A percentile compares a stretch with the other conserved stretches of the same genome.
These are phyloP conservation scores for Tribolium madens DNA, from an alignment of 1,140 invertebrate genomes.

Conservation along the genomic window DNA sequence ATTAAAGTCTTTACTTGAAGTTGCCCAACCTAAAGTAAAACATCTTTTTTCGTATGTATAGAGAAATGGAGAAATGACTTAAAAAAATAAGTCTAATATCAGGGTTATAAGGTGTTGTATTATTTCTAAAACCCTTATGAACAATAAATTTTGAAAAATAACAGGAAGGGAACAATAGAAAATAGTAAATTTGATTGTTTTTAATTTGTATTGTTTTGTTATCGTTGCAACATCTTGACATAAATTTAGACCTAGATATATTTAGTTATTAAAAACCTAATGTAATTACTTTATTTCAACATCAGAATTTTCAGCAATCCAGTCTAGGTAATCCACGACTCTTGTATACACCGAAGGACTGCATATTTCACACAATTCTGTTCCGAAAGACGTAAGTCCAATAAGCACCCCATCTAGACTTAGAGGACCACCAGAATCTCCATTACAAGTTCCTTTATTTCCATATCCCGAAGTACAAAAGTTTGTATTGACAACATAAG, in stretches of 20 bases:
- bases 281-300: background rate
- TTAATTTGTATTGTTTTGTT: no score
- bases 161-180: no score
- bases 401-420: conserved; percentile 63
- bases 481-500: conserved; percentile 36
- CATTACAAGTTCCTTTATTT: conserved; percentile 60
- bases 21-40: background rate
- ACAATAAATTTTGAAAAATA: background rate
- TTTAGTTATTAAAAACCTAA: no score
- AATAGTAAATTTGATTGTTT: no score
- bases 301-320: conserved; percentile 68
- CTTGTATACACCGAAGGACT: conserved; percentile 69
- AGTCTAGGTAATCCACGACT: conserved; percentile 67
- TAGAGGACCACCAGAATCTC: conserved; percentile 67
- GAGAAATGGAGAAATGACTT: background rate
- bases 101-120: background rate
- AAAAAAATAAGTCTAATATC: background rate
- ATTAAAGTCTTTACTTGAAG: background rate
- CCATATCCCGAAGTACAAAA: conserved; percentile 7
- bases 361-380: conserved; percentile 66
- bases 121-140: background rate
- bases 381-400: conserved; percentile 69
- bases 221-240: no score
- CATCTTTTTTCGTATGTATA: background rate
- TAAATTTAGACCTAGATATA: no score